A percentile compares a stretch with the other conserved stretches of the same genome.
phyloP scores from a whole-genome alignment of 2,888 invertebrate species.

The Papilio protenor region DNA sequence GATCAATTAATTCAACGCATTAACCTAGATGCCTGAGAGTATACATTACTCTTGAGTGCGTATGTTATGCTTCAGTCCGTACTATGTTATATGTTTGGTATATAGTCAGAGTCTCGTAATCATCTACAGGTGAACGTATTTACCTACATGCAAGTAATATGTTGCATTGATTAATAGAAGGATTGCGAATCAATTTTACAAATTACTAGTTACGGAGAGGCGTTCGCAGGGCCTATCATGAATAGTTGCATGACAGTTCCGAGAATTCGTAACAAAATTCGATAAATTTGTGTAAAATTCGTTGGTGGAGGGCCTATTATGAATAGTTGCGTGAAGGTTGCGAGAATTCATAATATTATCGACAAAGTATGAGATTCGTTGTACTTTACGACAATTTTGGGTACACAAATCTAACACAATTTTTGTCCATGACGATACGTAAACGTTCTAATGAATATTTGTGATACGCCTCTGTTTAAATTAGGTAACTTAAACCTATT shows the following conservation, averaged over 20 bases:
- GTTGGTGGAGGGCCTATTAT: too few species aligned
- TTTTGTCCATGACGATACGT: too few species aligned
- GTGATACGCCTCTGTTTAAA: neutral
- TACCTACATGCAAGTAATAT: constrained; percentile 37
- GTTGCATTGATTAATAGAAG: constrained; percentile 41
- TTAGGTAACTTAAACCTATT: neutral
- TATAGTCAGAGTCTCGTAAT: constrained; percentile 36
- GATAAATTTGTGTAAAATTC: too few species aligned
- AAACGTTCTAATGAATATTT: too few species aligned
- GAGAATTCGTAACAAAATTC: too few species aligned
- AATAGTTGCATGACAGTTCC: too few species aligned
- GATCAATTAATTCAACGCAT: constrained; percentile 43
- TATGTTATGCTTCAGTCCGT: constrained; percentile 27
- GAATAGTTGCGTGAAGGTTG: too few species aligned
- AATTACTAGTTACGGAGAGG: constrained; percentile 22
- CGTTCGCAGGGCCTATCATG: neutral
- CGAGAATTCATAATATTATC: too few species aligned
- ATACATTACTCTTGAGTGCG: constrained; percentile 34
- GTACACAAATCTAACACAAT: too few species aligned
- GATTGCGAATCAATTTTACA: constrained; percentile 37
- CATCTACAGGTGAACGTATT: constrained; percentile 41
- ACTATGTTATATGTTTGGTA: constrained; percentile 13
- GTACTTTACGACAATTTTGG: too few species aligned
- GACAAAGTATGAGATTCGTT: too few species aligned
- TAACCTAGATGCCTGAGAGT: constrained; percentile 43